These are phyloP conservation scores for Anguilla megastoma DNA, from an alignment of 2,797 vertebrate species.

Conservation along the genomic window DNA sequence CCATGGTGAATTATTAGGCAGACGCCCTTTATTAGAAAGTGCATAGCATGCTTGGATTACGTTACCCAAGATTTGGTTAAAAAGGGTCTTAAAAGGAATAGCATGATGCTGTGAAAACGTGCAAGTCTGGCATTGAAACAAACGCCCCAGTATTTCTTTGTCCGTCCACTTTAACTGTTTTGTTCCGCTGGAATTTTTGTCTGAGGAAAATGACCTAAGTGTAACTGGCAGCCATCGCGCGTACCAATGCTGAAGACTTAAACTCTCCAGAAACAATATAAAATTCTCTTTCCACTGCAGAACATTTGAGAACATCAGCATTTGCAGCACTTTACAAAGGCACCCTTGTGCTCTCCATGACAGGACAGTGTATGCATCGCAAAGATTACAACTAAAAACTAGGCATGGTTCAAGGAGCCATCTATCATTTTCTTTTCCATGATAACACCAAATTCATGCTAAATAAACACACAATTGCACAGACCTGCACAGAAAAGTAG, in stretches of 20 bases:
- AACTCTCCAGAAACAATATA: slow-evolving; percentile 52
- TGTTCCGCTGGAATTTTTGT: slow-evolving; percentile 43
- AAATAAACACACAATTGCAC: neutral
- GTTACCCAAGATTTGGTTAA: slow-evolving; percentile 44
- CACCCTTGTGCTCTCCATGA: slow-evolving; percentile 34
- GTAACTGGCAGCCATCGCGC: slow-evolving; percentile 38
- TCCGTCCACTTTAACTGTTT: slow-evolving; percentile 32
- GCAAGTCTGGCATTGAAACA: slow-evolving; percentile 39
- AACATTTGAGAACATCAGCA: slow-evolving; percentile 37
- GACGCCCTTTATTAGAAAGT: slow-evolving; percentile 42
- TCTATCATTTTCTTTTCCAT: neutral
- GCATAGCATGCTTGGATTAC: slow-evolving; percentile 42
- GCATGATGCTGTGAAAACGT: slow-evolving; percentile 50
- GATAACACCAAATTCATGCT: neutral
- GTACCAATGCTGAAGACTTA: slow-evolving; percentile 27
- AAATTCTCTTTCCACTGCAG: slow-evolving; percentile 45
- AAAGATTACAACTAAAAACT: no score
- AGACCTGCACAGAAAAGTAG: neutral
- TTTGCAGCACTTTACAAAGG: slow-evolving; percentile 41
- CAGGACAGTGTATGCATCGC: slow-evolving; percentile 4
- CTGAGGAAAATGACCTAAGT: slow-evolving; percentile 46
- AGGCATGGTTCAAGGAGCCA: no score
- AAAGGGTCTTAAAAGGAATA: slow-evolving; percentile 47
- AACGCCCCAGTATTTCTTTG: slow-evolving; percentile 42
- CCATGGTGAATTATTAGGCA: slow-evolving; percentile 43